Conservation (phyloP, 2,888 invertebrate species). For the Dioctria linearis region DNA sequence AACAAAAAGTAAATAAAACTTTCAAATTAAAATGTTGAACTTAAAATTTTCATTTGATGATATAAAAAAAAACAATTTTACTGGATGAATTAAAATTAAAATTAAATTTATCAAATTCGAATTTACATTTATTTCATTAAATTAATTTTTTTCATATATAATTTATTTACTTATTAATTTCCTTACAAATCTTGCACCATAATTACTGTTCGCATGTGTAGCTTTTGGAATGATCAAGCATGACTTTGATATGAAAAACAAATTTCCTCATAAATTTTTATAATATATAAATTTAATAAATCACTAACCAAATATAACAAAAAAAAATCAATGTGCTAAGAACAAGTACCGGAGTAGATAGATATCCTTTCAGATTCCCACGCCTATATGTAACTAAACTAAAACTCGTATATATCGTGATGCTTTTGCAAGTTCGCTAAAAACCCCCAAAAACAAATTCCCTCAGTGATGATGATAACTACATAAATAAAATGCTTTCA, state of each 20-base stretch:
- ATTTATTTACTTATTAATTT: neutral
- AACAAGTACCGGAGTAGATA: constrained; percentile 53
- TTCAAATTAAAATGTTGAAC: too few relatives aligned
- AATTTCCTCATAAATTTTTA: neutral
- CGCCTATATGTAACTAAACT: constrained; percentile 2
- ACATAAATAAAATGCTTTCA: neutral
- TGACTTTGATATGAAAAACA: neutral
- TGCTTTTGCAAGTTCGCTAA: constrained; percentile 41
- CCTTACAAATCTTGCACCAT: constrained; percentile 2
- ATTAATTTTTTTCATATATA: neutral
- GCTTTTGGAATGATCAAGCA: constrained; percentile 22
- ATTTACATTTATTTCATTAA: neutral
- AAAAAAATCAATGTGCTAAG: constrained; percentile 1
- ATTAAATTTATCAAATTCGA: neutral
- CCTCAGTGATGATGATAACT: constrained; percentile 12
- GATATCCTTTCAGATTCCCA: constrained; percentile 39
- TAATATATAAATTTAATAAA: neutral
- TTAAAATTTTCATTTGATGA: too few relatives aligned
- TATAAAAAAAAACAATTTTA: too few relatives aligned
- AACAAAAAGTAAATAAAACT: too few relatives aligned
- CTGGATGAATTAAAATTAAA: too few relatives aligned
- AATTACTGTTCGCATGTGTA: constrained; percentile 52
- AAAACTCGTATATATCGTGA: constrained; percentile 2
- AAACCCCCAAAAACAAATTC: neutral
- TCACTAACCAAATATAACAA: neutral